Percentiles rank a stretch among this genome's conserved stretches.
Evolutionary conservation across 1,140 invertebrate genomes (phyloP).

Genomic region (Meloidogyne floridensis): DNA sequence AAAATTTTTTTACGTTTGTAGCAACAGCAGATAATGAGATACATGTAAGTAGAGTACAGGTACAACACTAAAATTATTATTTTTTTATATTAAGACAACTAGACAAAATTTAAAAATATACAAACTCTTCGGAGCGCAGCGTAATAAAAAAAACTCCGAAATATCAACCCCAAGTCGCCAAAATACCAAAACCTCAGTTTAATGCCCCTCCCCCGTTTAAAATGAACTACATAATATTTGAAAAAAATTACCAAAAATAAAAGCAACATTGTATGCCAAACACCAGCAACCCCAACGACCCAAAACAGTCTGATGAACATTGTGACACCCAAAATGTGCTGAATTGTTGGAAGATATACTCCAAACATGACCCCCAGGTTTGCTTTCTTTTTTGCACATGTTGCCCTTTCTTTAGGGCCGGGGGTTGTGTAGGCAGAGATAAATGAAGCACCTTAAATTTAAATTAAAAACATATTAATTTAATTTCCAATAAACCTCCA

Average conservation of each 20-base stretch:
- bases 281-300: conserved; percentile 57
- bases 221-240: too few species aligned
- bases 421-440: conserved; percentile 62
- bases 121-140: too few species aligned
- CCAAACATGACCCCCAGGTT: conserved; percentile 65
- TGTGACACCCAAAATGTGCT: conserved; percentile 65
- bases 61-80: conserved; percentile 49
- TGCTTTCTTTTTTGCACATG: conserved; percentile 64
- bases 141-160: too few species aligned
- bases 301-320: conserved; percentile 66
- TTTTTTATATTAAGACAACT: too few species aligned
- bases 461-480: not conserved
- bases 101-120: too few species aligned
- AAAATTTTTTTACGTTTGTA: conserved; percentile 76
- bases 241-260: conserved; percentile 41
- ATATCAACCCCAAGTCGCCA: too few species aligned
- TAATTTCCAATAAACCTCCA: conserved; percentile 17
- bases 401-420: conserved; percentile 61
- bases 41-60: conserved; percentile 85
- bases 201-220: too few species aligned
- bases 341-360: conserved; percentile 65
- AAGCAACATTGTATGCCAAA: conserved; percentile 52
- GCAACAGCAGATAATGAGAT: conserved; percentile 99
- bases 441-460: conserved; percentile 44
- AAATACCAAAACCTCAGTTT: too few species aligned